Percentiles rank a stretch among this genome's conserved stretches.
These are phyloP conservation scores for Epirrhoe tristata DNA, from an alignment of 2,888 invertebrate genomes.

Conservation along the genomic window DNA sequence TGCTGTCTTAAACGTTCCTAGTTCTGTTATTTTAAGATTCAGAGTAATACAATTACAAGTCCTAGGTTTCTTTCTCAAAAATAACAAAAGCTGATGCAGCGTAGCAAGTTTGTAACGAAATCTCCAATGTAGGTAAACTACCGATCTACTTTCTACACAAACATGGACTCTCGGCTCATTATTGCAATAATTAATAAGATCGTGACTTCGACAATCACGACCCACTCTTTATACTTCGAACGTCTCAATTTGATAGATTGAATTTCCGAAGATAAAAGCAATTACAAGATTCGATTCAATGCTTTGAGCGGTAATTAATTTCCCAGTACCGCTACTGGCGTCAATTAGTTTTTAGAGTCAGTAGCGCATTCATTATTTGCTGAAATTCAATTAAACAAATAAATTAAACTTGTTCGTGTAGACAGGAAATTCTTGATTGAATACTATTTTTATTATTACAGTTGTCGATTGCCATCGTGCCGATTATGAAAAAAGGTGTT, in stretches of 20 bases:
- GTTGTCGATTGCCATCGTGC: neutral
- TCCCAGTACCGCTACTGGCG: constrained; percentile 53
- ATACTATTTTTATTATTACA: constrained; percentile 52
- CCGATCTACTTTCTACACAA: constrained; percentile 23
- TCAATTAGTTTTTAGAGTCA: constrained; percentile 50
- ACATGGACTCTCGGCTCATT: constrained; percentile 53
- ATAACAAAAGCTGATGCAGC: neutral
- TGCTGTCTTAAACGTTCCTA: no score
- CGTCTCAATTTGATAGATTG: constrained; percentile 70
- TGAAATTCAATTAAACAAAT: constrained; percentile 46
- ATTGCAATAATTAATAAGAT: constrained; percentile 75
- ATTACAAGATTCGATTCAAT: constrained; percentile 58
- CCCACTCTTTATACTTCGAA: constrained; percentile 60
- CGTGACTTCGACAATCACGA: constrained; percentile 69
- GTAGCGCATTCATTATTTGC: constrained; percentile 52
- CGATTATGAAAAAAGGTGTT: neutral
- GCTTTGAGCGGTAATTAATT: constrained; percentile 56
- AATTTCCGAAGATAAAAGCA: constrained; percentile 59
- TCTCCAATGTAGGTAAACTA: neutral
- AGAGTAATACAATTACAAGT: neutral
- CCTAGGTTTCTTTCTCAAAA: neutral
- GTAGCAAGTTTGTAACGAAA: neutral
- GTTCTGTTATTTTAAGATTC: no score
- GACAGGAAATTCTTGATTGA: constrained; percentile 71
- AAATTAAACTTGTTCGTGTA: constrained; percentile 51